Evolutionary conservation across 2,888 invertebrate species (phyloP).

Genomic region (Itoplectis maculator): DNA sequence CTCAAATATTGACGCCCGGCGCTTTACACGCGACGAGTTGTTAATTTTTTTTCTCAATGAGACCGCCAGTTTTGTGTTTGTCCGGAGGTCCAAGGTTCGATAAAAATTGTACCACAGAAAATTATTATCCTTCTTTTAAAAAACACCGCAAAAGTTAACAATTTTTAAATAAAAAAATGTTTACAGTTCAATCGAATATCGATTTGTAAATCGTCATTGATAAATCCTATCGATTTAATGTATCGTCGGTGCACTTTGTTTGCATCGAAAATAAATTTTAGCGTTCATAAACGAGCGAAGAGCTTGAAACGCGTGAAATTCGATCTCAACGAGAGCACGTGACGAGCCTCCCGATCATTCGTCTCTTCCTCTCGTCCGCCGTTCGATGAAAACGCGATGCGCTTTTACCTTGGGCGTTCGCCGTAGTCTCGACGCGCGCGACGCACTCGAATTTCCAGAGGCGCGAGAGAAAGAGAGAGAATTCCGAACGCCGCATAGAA

Average conservation of each 20-base stretch:
- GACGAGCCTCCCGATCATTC: slow-evolving; percentile 10
- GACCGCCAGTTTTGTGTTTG: slow-evolving; percentile 26
- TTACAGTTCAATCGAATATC: not conserved
- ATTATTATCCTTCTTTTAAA: not conserved
- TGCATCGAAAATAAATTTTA: slow-evolving; percentile 5
- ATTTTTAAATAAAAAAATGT: not conserved
- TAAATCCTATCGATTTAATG: not conserved
- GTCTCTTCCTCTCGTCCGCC: not conserved
- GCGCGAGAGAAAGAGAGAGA: slow-evolving; percentile 14
- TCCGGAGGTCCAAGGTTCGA: slow-evolving; percentile 4
- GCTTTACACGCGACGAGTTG: slow-evolving; percentile 12
- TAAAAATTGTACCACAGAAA: slow-evolving; percentile 4
- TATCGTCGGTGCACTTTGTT: no score
- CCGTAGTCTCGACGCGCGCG: not conserved
- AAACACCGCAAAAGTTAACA: no score
- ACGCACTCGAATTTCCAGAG: slow-evolving; percentile 22
- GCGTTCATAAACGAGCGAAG: not conserved
- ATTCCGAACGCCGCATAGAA: slow-evolving; percentile 33
- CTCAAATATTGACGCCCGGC: slow-evolving; percentile 55
- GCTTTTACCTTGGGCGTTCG: slow-evolving; percentile 18
- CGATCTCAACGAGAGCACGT: slow-evolving; percentile 21
- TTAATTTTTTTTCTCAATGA: slow-evolving; percentile 8
- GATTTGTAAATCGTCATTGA: not conserved
- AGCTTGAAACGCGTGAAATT: slow-evolving; percentile 27
- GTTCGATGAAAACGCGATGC: slow-evolving; percentile 22